These are phyloP conservation scores for Drosophila tristis DNA, from an alignment of 1,140 invertebrate genomes.

Conservation along the genomic window DNA sequence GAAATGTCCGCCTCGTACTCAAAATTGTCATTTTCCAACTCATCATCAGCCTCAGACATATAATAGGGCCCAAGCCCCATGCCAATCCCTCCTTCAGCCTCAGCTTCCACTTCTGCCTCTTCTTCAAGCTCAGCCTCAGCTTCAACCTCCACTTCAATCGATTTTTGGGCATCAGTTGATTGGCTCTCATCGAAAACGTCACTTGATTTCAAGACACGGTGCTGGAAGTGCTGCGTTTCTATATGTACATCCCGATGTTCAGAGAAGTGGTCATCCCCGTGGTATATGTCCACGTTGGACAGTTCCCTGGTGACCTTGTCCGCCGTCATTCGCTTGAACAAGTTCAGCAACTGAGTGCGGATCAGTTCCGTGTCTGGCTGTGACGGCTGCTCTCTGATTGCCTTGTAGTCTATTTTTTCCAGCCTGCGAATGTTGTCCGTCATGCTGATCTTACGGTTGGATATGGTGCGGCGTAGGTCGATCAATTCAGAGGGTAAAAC, in stretches of 20 bases:
- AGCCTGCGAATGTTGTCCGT: slow-evolving; percentile 30
- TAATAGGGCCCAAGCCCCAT: too few relatives aligned
- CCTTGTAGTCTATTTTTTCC: background rate
- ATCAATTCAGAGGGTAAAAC: slow-evolving; percentile 9
- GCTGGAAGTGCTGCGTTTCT: background rate
- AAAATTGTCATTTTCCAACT: background rate
- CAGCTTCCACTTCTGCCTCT: background rate
- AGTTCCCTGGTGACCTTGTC: slow-evolving; percentile 47
- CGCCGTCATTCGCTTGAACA: slow-evolving; percentile 30
- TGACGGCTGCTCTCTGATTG: background rate
- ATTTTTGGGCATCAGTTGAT: too few relatives aligned
- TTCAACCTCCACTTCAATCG: too few relatives aligned
- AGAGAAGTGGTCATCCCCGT: background rate
- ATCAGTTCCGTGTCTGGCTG: slow-evolving; percentile 2
- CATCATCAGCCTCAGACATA: too few relatives aligned
- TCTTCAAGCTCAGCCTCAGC: background rate
- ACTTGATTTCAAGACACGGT: too few relatives aligned
- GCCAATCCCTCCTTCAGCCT: background rate
- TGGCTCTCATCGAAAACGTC: slow-evolving; percentile 11
- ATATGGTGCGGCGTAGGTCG: background rate
- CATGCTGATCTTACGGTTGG: background rate
- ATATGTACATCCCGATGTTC: background rate
- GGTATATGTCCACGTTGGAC: slow-evolving; percentile 1
- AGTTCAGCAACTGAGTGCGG: slow-evolving; percentile 16
- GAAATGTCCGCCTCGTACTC: background rate